Conservation (phyloP, 2,888 invertebrate genomes). For the Chymomyza caudatula region DNA sequence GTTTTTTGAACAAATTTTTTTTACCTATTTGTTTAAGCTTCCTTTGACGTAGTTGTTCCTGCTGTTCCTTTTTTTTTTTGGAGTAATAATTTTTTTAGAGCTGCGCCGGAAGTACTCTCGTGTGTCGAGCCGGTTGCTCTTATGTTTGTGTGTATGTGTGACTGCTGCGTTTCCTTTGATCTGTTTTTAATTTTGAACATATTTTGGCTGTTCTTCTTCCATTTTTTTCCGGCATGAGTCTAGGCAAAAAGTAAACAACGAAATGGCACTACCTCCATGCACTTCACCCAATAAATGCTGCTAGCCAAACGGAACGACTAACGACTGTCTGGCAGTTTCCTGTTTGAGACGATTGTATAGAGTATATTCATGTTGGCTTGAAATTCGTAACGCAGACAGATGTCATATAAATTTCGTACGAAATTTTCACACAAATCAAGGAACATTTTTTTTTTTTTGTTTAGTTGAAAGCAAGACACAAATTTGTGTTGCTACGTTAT, state of each 20-base stretch:
- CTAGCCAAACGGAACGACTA: not conserved
- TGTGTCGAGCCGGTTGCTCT: slow-evolving; percentile 28
- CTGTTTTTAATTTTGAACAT: slow-evolving; percentile 68
- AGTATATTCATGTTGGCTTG: not conserved
- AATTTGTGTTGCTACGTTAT: no score
- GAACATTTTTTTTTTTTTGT: no score
- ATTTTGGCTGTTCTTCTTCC: slow-evolving; percentile 25
- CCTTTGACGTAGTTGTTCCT: slow-evolving; percentile 44
- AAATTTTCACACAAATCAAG: no score
- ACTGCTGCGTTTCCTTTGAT: slow-evolving; percentile 62
- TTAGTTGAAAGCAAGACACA: no score
- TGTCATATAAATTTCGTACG: not conserved
- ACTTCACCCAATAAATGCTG: not conserved
- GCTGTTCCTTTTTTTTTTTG: slow-evolving; percentile 30
- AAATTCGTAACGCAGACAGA: not conserved
- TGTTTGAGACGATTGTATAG: not conserved
- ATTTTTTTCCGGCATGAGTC: slow-evolving; percentile 13
- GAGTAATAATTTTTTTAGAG: slow-evolving; percentile 58
- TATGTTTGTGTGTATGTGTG: slow-evolving; percentile 29
- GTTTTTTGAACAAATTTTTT: slow-evolving; percentile 4
- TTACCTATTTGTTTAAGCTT: slow-evolving; percentile 21
- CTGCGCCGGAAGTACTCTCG: slow-evolving; percentile 59
- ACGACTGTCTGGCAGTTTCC: not conserved
- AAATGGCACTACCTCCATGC: not conserved
- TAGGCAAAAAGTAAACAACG: slow-evolving; percentile 1